These are phyloP conservation scores for Pelusios castaneus DNA, from an alignment of 2,113 vertebrate genomes.

Conservation along the genomic window DNA sequence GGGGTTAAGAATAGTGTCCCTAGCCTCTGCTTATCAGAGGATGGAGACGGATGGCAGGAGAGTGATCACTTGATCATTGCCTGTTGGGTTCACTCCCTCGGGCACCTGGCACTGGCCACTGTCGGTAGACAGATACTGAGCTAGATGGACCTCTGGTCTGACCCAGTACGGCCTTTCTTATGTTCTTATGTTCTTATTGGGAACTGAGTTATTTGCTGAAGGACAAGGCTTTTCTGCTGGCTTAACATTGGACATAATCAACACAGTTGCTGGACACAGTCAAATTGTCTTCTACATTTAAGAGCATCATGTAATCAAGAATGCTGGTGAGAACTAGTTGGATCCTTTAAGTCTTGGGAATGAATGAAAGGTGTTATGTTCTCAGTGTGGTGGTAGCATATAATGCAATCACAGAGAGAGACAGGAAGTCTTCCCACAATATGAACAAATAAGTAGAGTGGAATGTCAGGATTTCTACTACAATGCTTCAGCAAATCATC, in stretches of 20 bases:
- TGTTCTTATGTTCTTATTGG: no score
- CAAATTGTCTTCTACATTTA: fast-evolving
- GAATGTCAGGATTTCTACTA: constrained; percentile 76
- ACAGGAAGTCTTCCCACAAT: constrained; percentile 67
- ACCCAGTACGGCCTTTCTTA: no score
- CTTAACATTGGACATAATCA: neutral
- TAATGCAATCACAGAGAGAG: constrained; percentile 23
- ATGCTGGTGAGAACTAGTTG: neutral
- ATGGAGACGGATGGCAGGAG: no score
- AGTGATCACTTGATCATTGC: no score
- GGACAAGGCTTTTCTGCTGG: neutral
- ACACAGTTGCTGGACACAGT: neutral
- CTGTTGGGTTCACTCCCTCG: no score
- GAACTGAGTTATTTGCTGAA: neutral
- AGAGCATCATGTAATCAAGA: fast-evolving
- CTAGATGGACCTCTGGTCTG: no score
- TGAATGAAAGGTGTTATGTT: neutral
- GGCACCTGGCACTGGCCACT: no score
- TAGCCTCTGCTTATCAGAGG: no score
- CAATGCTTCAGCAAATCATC: constrained; percentile 75
- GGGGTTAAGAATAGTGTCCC: no score
- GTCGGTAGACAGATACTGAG: no score
- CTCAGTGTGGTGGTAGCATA: neutral
- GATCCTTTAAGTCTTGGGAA: neutral
- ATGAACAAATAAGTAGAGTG: constrained; percentile 62